Evolutionary conservation across 1,140 invertebrate species (phyloP).

Genomic region (Drosophila kikkawai): DNA sequence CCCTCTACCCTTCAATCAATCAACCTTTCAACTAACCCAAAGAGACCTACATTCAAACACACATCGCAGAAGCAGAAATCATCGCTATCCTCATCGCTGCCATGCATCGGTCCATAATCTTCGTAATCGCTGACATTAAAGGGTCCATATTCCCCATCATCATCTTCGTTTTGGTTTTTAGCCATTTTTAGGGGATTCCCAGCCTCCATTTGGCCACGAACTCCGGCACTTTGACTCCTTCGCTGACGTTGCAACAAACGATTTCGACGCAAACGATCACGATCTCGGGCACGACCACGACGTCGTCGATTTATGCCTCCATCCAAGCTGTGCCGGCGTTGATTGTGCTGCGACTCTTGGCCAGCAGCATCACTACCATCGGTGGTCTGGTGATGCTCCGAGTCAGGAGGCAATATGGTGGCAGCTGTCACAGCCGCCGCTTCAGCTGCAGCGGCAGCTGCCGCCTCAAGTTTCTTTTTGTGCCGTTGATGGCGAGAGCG

Average conservation of each 20-base stretch:
- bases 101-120: slow-evolving; percentile 47
- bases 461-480: slow-evolving; percentile 86
- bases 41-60: slow-evolving; percentile 87
- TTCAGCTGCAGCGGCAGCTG: slow-evolving; percentile 71
- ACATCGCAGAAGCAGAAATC: slow-evolving; percentile 91
- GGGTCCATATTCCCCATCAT: slow-evolving; percentile 67
- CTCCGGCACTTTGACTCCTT: slow-evolving; percentile 42
- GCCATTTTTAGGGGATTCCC: background rate
- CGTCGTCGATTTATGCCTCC: slow-evolving; percentile 1
- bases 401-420: background rate
- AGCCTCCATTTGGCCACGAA: background rate
- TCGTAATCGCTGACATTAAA: slow-evolving; percentile 68
- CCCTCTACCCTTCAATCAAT: background rate
- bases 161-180: slow-evolving; percentile 8
- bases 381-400: background rate
- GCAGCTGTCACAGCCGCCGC: slow-evolving; percentile 15
- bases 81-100: slow-evolving; percentile 80
- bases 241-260: slow-evolving; percentile 46
- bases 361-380: background rate
- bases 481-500: slow-evolving; percentile 85
- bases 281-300: slow-evolving; percentile 21
- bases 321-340: slow-evolving; percentile 39
- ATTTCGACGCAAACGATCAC: slow-evolving; percentile 38
- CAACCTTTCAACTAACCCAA: background rate
- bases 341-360: background rate